Evolutionary conservation across 2,888 invertebrate species (phyloP), one percentile per base, ranked within the genome.

Genomic region (Anthrax anthrax): DNA sequence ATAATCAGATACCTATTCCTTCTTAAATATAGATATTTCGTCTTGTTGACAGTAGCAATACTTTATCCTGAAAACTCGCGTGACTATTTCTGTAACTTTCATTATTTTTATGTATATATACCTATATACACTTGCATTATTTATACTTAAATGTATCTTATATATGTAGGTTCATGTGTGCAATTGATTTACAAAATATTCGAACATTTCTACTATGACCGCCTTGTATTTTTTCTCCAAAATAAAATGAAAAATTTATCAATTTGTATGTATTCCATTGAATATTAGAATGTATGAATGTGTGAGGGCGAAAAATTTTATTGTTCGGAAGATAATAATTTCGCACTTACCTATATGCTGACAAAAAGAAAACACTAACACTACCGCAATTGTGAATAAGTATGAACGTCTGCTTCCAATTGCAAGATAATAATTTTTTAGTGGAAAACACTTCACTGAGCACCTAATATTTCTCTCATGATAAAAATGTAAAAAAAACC

Each of bases 311-410:
- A 50, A 43, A 44, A 44, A 48, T 50, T 50, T 48, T 50, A 50
- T 50, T 50, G 50, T 48, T 27, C 46, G 44, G 46, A 49, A 47
- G 47, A 51, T 51, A 47, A 49, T 49, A 49, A 49, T 51, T 51
- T 49, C 47, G 51, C 46, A 51, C 49, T 49, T 49, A 51, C 49
- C 47, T 49, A 47, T 47, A 43, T 47, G 47, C 48, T 50, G 50
- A 48, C 48, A 50, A 50, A 50, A 50, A 48, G 48, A 48, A 43
- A 43, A 40, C 50, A 50, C 46, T 37, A 47, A 45, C 43, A 50
- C 47, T 18, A 36, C 5, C 36, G 39, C 39, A 32, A 3, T n/a
- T n/a, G n/a, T n/a, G n/a, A n/a, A n/a, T n/a, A n/a, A 19, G 32
- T 37, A 27, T 23, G 23, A 4, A 23, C 23, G 8, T 8, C 8